Evolutionary conservation across 2,888 invertebrate genomes (phyloP).

Genomic region (Chymomyza procnemis): DNA sequence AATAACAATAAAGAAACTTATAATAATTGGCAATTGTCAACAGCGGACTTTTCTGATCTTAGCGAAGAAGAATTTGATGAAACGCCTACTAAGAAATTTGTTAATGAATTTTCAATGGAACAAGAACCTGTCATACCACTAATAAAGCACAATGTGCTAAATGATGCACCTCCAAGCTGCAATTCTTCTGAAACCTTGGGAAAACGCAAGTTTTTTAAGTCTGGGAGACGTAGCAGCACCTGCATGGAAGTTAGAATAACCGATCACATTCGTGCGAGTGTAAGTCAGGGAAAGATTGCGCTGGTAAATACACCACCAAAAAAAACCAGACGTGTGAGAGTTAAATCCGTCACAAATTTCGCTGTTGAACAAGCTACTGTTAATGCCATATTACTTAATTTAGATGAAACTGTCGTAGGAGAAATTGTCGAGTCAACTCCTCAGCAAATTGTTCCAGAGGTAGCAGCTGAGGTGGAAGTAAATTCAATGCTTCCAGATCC

Average conservation of each 20-base stretch:
- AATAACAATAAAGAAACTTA: conserved; percentile 35
- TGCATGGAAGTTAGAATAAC: conserved; percentile 75
- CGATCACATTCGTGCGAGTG: conserved; percentile 71
- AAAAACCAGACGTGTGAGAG: conserved; percentile 43
- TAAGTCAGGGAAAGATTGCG: conserved; percentile 71
- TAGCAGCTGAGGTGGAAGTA: conserved; percentile 16
- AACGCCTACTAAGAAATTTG: neutral
- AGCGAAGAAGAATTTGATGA: conserved; percentile 41
- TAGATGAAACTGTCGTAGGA: conserved; percentile 66
- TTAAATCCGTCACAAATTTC: conserved; percentile 62
- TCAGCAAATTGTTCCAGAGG: conserved; percentile 21
- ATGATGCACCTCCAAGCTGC: conserved; percentile 23
- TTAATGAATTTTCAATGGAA: conserved; percentile 33
- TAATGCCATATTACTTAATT: conserved; percentile 74
- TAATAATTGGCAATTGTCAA: conserved; percentile 10
- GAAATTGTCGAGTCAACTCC: conserved; percentile 43
- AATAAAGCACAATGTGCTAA: conserved; percentile 38
- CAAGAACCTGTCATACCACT: conserved; percentile 60
- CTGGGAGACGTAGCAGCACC: conserved; percentile 59
- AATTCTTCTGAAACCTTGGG: conserved; percentile 27
- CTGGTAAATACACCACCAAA: conserved; percentile 52
- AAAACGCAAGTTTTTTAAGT: conserved; percentile 76
- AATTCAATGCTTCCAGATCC: conserved; percentile 32
- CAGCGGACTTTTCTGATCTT: conserved; percentile 61
- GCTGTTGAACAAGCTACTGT: conserved; percentile 76